Conservation (phyloP, 2,797 vertebrate species). For the Prunella strophiata region DNA sequence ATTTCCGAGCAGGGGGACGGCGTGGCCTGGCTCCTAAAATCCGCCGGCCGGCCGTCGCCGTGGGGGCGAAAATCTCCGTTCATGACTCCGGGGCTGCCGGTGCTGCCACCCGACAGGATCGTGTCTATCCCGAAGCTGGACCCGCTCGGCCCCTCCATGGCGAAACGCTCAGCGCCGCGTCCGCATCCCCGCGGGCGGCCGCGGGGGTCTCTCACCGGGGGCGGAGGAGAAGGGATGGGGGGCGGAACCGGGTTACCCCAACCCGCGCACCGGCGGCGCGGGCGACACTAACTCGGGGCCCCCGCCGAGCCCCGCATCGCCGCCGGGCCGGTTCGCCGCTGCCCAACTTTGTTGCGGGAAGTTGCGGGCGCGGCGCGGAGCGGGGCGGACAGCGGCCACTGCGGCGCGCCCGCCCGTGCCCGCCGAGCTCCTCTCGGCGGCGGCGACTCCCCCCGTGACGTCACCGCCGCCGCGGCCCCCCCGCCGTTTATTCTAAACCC, state of each 20-base stretch:
- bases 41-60: constrained; percentile 84
- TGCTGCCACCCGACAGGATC: constrained; percentile 90
- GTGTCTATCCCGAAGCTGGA: constrained; percentile 99
- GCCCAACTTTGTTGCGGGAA: constrained; percentile 76
- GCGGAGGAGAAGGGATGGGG: neutral
- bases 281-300: neutral
- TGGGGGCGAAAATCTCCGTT: constrained; percentile 92
- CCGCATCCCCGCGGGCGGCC: constrained; percentile 78
- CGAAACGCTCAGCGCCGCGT: constrained; percentile 77
- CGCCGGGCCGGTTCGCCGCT: neutral
- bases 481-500: constrained; percentile 84
- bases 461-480: constrained; percentile 86
- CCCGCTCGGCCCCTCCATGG: constrained; percentile 95
- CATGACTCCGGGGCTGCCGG: constrained; percentile 88
- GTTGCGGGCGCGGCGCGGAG: constrained; percentile 80
- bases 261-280: neutral
- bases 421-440: constrained; percentile 87
- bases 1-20: constrained; percentile 96
- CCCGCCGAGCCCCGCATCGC: constrained; percentile 28
- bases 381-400: constrained; percentile 85
- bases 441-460: constrained; percentile 94
- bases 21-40: constrained; percentile 92
- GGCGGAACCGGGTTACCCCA: neutral
- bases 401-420: constrained; percentile 88
- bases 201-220: neutral